Conservation (phyloP, 2,797 vertebrate genomes). For the Jordanella pulchra region DNA sequence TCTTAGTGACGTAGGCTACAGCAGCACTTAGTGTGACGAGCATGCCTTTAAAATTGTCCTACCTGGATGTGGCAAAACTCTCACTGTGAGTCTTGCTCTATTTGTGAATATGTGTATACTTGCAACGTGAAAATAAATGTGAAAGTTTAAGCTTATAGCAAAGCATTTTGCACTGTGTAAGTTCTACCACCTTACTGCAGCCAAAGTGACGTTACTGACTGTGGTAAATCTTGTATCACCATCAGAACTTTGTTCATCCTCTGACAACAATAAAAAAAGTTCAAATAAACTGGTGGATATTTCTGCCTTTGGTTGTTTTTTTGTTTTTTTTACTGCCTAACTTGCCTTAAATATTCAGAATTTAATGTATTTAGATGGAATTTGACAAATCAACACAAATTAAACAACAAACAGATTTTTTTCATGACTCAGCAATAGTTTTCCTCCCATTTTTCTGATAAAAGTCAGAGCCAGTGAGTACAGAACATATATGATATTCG, state of each 20-base stretch:
- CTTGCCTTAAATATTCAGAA: neutral
- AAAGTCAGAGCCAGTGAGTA: too few species aligned
- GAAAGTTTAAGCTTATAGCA: constrained; percentile 54
- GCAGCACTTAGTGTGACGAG: constrained; percentile 63
- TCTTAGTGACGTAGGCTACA: constrained; percentile 55
- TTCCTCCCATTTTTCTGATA: too few species aligned
- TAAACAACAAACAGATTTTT: neutral
- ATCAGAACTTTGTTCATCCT: constrained; percentile 59
- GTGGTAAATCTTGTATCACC: constrained; percentile 58
- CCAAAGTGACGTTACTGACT: constrained; percentile 67
- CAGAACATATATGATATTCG: too few species aligned
- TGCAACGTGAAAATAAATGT: constrained; percentile 56
- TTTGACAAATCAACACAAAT: neutral
- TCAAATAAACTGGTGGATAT: constrained; percentile 26
- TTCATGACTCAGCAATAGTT: neutral
- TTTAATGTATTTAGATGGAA: neutral
- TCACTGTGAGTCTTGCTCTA: constrained; percentile 50
- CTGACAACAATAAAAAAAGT: constrained; percentile 71
- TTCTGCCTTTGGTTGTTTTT: neutral
- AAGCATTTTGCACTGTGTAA: constrained; percentile 72
- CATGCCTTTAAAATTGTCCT: constrained; percentile 65
- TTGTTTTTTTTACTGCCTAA: neutral
- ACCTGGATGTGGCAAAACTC: constrained; percentile 43
- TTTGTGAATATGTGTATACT: constrained; percentile 65
- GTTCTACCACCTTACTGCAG: constrained; percentile 63